Evolutionary conservation across 2,797 vertebrate species (phyloP), one percentile per base, ranked within the genome.

Genomic region (Sebastes kiyomatsui): DNA sequence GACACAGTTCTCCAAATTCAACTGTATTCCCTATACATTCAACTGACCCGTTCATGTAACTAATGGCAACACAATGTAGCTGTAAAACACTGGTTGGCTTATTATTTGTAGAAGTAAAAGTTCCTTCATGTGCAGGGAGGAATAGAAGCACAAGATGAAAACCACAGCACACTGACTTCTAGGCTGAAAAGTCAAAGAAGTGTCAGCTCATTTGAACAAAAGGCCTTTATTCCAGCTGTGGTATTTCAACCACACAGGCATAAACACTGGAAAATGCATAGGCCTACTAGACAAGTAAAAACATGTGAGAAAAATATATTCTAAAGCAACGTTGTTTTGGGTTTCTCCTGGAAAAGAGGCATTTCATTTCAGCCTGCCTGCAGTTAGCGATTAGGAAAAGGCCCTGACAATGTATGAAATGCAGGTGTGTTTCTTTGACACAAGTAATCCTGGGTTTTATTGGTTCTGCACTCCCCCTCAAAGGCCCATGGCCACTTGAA

Each of bases 351-450:
- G 33, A 75, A 84, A 61, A 76, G 54, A 67, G 25, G 61, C 59
- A 76, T 83, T 84, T 83, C 75, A 72, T 80, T 77, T 66, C 46
- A 60, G 35, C 69, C 42, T 2, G 72, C 73, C 79, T 76, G 66
- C 70, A 82, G 75, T 85, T 83, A 70, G 79, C 81, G 84, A 88
- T 91, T 89, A 80, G 81, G 61, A 75, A 81, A 83, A 64, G 70
- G 67, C 52, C 23, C 67, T 23, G 84, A 88, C 82, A 84, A 76
- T 84, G 88, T 88, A 81, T 90, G 83, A 90, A 92, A 88, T 89
- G 87, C 92, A 94, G 94, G 94, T 94, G 93, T 92, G 92, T 90
- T 92, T 82, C 92, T 92, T 90, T 91, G 86, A 91, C 92, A 91
- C 86, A 81, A 90, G 84, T 94, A 93, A 95, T 94, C 93, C 92